These are phyloP conservation scores for Anoura caudifer DNA, from an alignment of 2,113 vertebrate species.

Conservation along the genomic window DNA sequence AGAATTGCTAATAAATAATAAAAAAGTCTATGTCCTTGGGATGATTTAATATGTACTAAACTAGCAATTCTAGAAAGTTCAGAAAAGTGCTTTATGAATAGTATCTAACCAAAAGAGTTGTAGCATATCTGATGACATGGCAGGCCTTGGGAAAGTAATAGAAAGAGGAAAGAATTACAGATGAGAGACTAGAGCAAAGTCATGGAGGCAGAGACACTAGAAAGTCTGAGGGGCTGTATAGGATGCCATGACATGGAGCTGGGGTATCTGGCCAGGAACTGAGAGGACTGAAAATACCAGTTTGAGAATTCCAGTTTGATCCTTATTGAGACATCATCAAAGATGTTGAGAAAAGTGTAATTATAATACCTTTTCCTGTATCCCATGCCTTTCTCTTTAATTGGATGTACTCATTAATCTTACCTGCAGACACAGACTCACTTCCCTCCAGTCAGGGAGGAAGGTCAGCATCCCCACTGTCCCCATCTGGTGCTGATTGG, in stretches of 20 bases:
- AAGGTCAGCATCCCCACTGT: background rate
- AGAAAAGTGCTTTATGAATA: background rate
- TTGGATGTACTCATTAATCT: background rate
- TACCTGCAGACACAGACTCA: background rate
- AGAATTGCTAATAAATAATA: background rate
- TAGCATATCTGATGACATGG: background rate
- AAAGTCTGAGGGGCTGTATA: background rate
- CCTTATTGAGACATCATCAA: background rate
- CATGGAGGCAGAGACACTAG: background rate
- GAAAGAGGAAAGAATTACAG: background rate
- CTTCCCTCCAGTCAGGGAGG: background rate
- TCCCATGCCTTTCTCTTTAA: background rate
- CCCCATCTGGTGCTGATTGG: background rate
- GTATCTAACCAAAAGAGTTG: background rate
- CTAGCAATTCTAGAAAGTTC: background rate
- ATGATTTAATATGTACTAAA: background rate
- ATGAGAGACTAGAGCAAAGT: background rate
- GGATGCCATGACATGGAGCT: background rate
- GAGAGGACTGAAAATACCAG: background rate
- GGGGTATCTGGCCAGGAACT: background rate
- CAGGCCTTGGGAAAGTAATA: background rate
- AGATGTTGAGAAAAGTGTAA: background rate
- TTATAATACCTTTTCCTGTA: background rate
- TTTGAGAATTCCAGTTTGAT: background rate
- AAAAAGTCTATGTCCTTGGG: background rate